A percentile compares a stretch with the other conserved stretches of the same genome.
phyloP scores from a whole-genome alignment of 2,888 invertebrate species.

The Pyrocoelia pectoralis region DNA sequence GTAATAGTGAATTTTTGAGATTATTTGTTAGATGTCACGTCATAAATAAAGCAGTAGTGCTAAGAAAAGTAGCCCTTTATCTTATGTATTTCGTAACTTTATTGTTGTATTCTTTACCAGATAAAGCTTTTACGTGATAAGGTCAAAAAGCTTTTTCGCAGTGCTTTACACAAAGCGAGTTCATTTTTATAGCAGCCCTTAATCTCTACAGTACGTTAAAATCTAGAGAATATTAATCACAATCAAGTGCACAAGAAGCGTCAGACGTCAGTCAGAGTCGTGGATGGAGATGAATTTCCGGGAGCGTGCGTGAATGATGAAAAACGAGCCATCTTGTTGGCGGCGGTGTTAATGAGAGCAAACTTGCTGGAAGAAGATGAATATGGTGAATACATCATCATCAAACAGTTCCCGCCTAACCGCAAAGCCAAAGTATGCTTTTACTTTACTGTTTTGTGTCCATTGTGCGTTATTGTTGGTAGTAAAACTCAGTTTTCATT shows the following conservation, averaged over 20 bases:
- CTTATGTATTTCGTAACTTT: conserved; percentile 26
- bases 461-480: conserved; percentile 34
- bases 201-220: conserved; percentile 48
- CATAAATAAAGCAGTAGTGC: not conserved
- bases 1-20: no score
- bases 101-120: conserved; percentile 29
- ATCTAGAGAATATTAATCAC: conserved; percentile 54
- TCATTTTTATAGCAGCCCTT: conserved; percentile 45
- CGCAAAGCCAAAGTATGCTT: conserved; percentile 29
- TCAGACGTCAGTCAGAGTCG: conserved; percentile 48
- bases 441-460: conserved; percentile 32
- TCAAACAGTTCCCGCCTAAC: conserved; percentile 37
- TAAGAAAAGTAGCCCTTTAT: not conserved
- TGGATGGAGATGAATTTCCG: conserved; percentile 48
- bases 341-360: conserved; percentile 53
- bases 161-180: conserved; percentile 37
- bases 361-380: conserved; percentile 45
- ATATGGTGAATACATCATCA: conserved; percentile 47
- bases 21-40: no score
- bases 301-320: conserved; percentile 52
- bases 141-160: conserved; percentile 30
- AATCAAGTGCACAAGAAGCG: conserved; percentile 50
- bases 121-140: conserved; percentile 30
- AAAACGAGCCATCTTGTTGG: conserved; percentile 53
- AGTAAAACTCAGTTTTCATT: conserved; percentile 28